Evolutionary conservation across 1,140 invertebrate genomes (phyloP).

Genomic region (Camponotus vicinus): DNA sequence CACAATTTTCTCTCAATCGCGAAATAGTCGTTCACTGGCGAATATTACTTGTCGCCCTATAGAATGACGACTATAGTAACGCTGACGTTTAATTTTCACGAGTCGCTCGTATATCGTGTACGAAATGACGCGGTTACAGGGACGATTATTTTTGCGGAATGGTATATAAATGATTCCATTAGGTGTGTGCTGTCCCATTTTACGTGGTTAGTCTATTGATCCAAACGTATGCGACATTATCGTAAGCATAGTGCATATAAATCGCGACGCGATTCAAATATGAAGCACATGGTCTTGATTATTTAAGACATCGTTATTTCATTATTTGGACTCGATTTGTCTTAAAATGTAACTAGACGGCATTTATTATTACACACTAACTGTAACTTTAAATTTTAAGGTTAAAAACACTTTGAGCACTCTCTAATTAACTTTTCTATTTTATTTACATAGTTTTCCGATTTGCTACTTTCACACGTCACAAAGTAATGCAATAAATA

Average conservation of each 20-base stretch:
- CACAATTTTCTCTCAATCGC: conserved; percentile 1
- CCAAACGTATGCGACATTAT: conserved; percentile 8
- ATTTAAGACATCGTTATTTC: neutral
- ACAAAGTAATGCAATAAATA: neutral
- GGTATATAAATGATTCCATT: conserved; percentile 51
- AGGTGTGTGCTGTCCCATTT: conserved; percentile 25
- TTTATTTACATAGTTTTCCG: neutral
- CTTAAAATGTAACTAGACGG: neutral
- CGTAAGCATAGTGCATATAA: conserved; percentile 27
- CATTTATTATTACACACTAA: neutral
- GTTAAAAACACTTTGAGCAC: neutral
- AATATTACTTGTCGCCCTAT: neutral
- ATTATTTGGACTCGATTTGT: neutral
- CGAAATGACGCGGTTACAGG: conserved; percentile 24
- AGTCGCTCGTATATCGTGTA: conserved; percentile 34
- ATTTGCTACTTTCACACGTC: neutral
- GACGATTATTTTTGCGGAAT: conserved; percentile 31
- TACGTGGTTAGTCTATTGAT: conserved; percentile 26
- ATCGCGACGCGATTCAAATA: conserved; percentile 10
- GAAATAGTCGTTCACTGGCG: conserved; percentile 1
- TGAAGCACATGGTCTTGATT: neutral
- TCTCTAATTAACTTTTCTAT: neutral
- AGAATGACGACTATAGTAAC: neutral
- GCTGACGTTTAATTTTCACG: conserved; percentile 52
- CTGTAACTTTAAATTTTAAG: neutral